These are phyloP conservation scores for Peromyscus melanophrys DNA, from an alignment of 2,797 vertebrate species.

Conservation along the genomic window DNA sequence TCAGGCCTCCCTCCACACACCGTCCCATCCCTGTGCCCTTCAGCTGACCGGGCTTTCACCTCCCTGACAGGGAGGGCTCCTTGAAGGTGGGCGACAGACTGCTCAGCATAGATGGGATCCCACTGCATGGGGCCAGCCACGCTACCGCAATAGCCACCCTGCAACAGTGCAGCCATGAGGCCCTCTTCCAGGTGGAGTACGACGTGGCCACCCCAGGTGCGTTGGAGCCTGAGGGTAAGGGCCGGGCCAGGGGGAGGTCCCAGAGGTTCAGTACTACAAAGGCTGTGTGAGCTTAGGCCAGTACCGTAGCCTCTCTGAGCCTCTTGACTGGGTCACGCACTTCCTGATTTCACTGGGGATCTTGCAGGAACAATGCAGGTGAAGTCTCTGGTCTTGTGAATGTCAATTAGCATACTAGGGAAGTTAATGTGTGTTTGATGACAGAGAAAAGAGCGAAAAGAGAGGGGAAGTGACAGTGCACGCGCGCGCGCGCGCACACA, in stretches of 20 bases:
- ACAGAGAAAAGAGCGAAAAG: no score
- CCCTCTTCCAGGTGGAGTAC: constrained; percentile 97
- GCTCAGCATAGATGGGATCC: constrained; percentile 95
- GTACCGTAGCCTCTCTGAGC: background rate
- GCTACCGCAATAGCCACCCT: constrained; percentile 93
- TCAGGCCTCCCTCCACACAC: background rate
- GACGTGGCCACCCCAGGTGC: constrained; percentile 97
- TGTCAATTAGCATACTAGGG: background rate
- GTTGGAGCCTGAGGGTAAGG: background rate
- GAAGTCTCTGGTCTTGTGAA: background rate
- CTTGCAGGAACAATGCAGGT: background rate
- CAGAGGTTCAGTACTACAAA: background rate
- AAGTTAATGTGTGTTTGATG: background rate
- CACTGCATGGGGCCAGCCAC: constrained; percentile 94
- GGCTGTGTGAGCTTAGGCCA: background rate
- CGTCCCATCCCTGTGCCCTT: background rate
- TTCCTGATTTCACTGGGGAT: background rate
- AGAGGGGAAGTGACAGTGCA: no score
- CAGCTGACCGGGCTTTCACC: background rate
- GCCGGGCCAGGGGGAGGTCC: background rate
- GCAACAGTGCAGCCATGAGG: constrained; percentile 95
- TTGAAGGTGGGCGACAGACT: constrained; percentile 95
- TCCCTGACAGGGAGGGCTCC: constrained; percentile 94
- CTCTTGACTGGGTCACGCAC: background rate
- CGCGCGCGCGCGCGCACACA: background rate